Evolutionary conservation across 2,113 vertebrate genomes (phyloP).

Genomic region (Cololabis saira): DNA sequence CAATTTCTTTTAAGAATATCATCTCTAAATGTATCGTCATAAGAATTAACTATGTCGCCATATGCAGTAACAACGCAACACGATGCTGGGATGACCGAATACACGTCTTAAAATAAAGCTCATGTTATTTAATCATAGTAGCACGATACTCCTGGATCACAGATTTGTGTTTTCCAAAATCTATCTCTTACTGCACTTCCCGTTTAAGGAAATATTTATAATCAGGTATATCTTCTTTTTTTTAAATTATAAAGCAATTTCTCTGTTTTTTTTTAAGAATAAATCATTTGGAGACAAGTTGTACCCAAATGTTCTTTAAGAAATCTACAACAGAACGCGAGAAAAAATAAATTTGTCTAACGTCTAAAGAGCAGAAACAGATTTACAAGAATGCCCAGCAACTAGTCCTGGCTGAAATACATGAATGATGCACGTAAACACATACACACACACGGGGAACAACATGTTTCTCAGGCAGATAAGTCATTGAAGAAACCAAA

Average conservation of each 20-base stretch:
- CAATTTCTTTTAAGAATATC: too few relatives aligned
- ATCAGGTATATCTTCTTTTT: neutral
- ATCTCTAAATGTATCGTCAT: too few relatives aligned
- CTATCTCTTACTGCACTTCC: slow-evolving; percentile 5
- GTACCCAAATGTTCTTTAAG: slow-evolving; percentile 5
- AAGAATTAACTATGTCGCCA: too few relatives aligned
- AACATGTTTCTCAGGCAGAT: slow-evolving; percentile 52
- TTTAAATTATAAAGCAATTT: neutral
- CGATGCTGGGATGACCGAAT: slow-evolving; percentile 21
- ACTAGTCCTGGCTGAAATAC: slow-evolving; percentile 31
- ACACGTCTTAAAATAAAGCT: slow-evolving; percentile 34
- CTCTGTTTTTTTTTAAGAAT: neutral
- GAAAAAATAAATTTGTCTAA: slow-evolving; percentile 1
- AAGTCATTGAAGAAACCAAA: slow-evolving; percentile 44
- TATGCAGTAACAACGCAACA: slow-evolving; percentile 9
- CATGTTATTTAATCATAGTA: slow-evolving; percentile 44
- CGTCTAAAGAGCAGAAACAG: slow-evolving; percentile 26
- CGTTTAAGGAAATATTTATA: slow-evolving; percentile 16
- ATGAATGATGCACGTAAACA: slow-evolving; percentile 37
- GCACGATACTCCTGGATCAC: slow-evolving; percentile 12
- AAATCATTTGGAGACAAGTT: neutral
- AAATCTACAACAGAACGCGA: slow-evolving; percentile 27
- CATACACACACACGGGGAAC: slow-evolving; percentile 17
- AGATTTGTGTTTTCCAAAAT: slow-evolving; percentile 11
- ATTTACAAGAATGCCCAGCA: slow-evolving; percentile 46